Evolutionary conservation across 2,888 invertebrate genomes (phyloP).

Genomic region (Shargacucullia verbasci): DNA sequence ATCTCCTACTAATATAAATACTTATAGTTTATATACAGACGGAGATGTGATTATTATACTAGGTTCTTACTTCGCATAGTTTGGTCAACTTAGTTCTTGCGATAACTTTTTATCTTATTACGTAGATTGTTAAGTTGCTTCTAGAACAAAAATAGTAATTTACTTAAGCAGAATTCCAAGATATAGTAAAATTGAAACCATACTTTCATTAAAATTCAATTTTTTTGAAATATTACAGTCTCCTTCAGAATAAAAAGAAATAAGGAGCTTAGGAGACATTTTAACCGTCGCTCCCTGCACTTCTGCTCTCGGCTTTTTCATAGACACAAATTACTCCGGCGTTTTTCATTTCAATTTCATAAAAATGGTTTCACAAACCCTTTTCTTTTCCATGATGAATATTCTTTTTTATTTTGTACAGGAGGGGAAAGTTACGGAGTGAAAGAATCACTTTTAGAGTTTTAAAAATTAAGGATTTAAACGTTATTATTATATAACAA

Average conservation of each 20-base stretch:
- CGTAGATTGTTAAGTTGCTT: too few species aligned
- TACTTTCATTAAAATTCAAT: slow-evolving; percentile 25
- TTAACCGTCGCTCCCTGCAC: slow-evolving; percentile 40
- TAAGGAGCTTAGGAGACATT: slow-evolving; percentile 44
- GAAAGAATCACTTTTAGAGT: too few species aligned
- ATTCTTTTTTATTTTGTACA: slow-evolving; percentile 18
- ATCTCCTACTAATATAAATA: too few species aligned
- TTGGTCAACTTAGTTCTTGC: too few species aligned
- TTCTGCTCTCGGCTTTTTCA: slow-evolving; percentile 15
- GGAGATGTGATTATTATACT: too few species aligned
- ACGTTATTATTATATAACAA: background rate
- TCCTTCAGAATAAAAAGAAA: slow-evolving; percentile 32
- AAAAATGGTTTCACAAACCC: slow-evolving; percentile 22
- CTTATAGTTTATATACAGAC: too few species aligned
- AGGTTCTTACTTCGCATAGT: too few species aligned
- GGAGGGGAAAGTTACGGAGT: too few species aligned
- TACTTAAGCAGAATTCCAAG: too few species aligned
- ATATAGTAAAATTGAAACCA: slow-evolving; percentile 13
- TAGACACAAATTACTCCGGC: slow-evolving; percentile 7
- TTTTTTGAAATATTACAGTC: slow-evolving; percentile 18
- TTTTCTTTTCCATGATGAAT: slow-evolving; percentile 20
- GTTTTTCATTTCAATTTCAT: slow-evolving; percentile 48
- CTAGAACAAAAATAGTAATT: too few species aligned
- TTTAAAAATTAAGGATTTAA: background rate
- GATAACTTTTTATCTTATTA: too few species aligned